Evolutionary conservation across 2,888 invertebrate genomes (phyloP), one percentile per base, ranked within the genome.

Genomic region (Nudaria mundana): DNA sequence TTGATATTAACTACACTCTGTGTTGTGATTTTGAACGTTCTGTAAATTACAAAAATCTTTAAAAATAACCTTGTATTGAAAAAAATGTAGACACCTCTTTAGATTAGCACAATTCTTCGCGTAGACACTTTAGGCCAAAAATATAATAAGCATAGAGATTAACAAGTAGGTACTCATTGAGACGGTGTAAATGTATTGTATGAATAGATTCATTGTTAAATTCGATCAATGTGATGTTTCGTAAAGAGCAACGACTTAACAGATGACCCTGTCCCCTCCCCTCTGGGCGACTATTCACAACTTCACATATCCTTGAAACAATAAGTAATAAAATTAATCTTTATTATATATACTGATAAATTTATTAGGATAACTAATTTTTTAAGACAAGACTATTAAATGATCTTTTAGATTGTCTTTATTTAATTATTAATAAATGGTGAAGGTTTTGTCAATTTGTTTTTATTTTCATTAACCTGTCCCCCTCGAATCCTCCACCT

Each of bases 341-440:
- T 71, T 81, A 79, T 72, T 71, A 80, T 81, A 79, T 84, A 85
- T 87, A 86, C 81, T 84, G 84, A 88, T 87, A 88, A 86, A 87
- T 87, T 83, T 87, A 88, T 82, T 88, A 88, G 87, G 86, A 79
- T 88, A 87, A 87, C 79, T 87, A 87, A 87, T 86, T 88, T 88
- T 88, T 84, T 87, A 88, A 87, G 88, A 80, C 84, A 86, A 84
- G 85, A 87, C 85, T 85, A 84, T 82, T 87, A 87, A 80, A 87
- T 88, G 88, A 88, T 87, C 88, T 88, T 88, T 88, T 88, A 88
- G 88, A 88, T 86, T 88, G 88, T 88, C 87, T 88, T 88, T 88
- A 88, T 88, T 87, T n/a, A n/a, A n/a, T n/a, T 87, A 87, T 88
- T 87, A 88, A 88, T 87, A 87, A 85, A 87, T 87, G 88, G 87